A percentile compares a stretch with the other conserved stretches of the same genome.
Conservation (phyloP, 2,888 invertebrate species). For the Eupithecia vulgata region DNA sequence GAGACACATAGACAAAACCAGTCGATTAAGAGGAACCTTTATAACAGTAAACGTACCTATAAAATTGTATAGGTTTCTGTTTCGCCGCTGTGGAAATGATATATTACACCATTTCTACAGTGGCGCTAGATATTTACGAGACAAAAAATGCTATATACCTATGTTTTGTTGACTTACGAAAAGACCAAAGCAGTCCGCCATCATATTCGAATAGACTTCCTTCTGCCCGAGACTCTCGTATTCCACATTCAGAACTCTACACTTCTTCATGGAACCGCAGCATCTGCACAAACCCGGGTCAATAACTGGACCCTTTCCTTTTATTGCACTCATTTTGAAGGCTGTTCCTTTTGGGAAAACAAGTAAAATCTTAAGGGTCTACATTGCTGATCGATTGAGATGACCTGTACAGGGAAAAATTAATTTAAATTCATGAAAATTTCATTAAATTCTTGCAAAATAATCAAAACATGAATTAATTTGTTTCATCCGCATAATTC, state of each 20-base stretch:
- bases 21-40: too few species aligned
- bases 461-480: not conserved
- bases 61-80: too few species aligned
- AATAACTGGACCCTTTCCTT: slow-evolving; percentile 66
- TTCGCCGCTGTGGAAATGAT: too few species aligned
- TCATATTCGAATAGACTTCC: slow-evolving; percentile 75
- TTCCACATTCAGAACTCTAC: slow-evolving; percentile 70
- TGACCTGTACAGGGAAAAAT: not conserved
- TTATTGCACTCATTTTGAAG: slow-evolving; percentile 58
- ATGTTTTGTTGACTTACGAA: slow-evolving; percentile 59
- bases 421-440: not conserved
- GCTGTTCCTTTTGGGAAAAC: not conserved
- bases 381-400: not conserved
- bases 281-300: slow-evolving; percentile 75
- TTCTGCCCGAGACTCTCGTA: slow-evolving; percentile 70
- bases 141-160: not conserved
- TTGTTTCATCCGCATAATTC: not conserved
- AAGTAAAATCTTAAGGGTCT: not conserved
- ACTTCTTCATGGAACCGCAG: slow-evolving; percentile 73
- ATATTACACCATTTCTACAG: too few species aligned
- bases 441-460: not conserved
- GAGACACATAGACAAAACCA: too few species aligned
- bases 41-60: too few species aligned
- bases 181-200: slow-evolving; percentile 76
- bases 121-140: too few species aligned